phyloP scores from a whole-genome alignment of 1,140 invertebrate genomes.

The Aethina tumida region DNA sequence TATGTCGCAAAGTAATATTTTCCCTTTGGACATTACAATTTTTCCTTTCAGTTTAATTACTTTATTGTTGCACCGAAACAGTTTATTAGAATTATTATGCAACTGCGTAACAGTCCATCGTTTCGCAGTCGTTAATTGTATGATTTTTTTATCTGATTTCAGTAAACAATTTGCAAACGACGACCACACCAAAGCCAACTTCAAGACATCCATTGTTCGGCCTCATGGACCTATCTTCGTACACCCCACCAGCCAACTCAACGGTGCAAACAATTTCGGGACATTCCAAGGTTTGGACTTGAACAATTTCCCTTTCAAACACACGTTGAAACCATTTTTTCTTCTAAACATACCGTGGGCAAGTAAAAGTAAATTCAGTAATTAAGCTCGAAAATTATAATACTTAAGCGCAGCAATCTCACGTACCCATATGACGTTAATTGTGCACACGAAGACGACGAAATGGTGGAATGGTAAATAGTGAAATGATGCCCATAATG shows the following conservation, averaged over 20 bases:
- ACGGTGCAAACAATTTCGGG: constrained; percentile 41
- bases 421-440: background rate
- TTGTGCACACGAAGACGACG: background rate
- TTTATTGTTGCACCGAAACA: too few species aligned
- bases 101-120: too few species aligned
- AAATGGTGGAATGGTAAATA: background rate
- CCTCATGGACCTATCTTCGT: constrained; percentile 37
- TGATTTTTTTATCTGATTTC: constrained; percentile 33
- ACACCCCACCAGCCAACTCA: constrained; percentile 34
- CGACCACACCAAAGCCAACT: constrained; percentile 26
- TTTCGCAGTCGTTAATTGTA: too few species aligned
- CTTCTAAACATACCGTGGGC: background rate
- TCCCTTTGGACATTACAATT: too few species aligned
- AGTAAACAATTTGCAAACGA: constrained; percentile 45
- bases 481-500: too few species aligned
- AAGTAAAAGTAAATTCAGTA: background rate
- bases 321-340: background rate
- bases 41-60: too few species aligned
- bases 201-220: constrained; percentile 36
- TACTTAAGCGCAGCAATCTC: background rate
- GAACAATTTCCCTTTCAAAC: background rate
- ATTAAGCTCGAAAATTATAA: background rate
- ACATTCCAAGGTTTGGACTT: constrained; percentile 40
- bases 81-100: too few species aligned
- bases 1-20: too few species aligned